These are phyloP conservation scores for Monopterus albus DNA, from an alignment of 2,113 vertebrate genomes.

Conservation along the genomic window DNA sequence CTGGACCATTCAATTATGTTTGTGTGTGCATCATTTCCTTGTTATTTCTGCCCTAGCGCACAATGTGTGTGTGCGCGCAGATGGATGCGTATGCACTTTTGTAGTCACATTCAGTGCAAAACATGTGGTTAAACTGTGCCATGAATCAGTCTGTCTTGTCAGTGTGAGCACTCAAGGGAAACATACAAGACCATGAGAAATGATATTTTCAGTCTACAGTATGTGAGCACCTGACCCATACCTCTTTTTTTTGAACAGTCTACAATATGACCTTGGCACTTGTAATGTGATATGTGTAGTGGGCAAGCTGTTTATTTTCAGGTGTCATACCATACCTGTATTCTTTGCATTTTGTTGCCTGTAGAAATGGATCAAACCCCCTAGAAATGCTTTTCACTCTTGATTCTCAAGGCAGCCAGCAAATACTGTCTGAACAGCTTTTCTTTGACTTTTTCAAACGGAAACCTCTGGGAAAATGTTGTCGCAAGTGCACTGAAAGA, in stretches of 20 bases:
- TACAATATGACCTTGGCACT: background rate
- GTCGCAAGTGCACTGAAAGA: conserved; percentile 15
- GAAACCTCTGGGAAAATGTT: background rate
- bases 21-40: conserved; percentile 43
- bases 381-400: conserved; percentile 1
- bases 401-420: background rate
- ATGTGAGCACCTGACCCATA: too few species aligned
- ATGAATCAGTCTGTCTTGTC: background rate
- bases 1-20: conserved; percentile 38
- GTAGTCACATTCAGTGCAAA: background rate
- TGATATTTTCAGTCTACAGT: background rate
- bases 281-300: background rate
- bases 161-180: background rate
- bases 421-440: conserved; percentile 1
- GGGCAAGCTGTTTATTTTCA: background rate
- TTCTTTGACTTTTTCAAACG: conserved; percentile 28
- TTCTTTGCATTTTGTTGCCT: background rate
- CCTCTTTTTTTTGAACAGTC: too few species aligned
- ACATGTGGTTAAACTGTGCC: background rate
- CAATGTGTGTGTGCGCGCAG: background rate
- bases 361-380: background rate
- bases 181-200: background rate
- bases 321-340: background rate
- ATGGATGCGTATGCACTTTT: background rate
- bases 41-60: conserved; percentile 18